Evolutionary conservation across 1,140 invertebrate species (phyloP).

Genomic region (Camponotus vicinus): DNA sequence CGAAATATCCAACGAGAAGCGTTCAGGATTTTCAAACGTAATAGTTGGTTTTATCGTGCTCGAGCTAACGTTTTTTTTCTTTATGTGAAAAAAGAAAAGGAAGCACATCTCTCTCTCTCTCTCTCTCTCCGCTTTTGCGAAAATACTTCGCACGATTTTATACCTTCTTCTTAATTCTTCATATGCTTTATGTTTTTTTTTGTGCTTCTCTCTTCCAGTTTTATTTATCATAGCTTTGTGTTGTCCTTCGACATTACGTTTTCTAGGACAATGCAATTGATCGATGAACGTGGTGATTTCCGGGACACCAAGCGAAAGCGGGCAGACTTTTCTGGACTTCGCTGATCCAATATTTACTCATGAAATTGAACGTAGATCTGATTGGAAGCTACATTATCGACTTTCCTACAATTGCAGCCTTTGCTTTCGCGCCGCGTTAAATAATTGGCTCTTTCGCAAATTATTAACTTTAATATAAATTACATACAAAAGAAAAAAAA

Average conservation of each 20-base stretch:
- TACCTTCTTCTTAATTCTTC: neutral
- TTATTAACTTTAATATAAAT: conserved; percentile 16
- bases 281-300: conserved; percentile 53
- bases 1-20: neutral
- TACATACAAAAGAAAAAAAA: neutral
- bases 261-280: conserved; percentile 55
- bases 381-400: conserved; percentile 38
- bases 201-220: neutral
- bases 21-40: conserved; percentile 15
- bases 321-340: conserved; percentile 23
- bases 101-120: no score
- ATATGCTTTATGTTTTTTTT: no score
- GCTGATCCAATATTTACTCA: conserved; percentile 53
- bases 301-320: conserved; percentile 14
- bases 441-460: conserved; percentile 34
- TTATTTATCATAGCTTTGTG: conserved; percentile 29
- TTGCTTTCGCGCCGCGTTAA: conserved; percentile 18
- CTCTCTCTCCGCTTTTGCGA: neutral
- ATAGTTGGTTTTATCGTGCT: conserved; percentile 6
- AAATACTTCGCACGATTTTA: neutral
- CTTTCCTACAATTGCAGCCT: neutral
- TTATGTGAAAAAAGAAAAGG: neutral
- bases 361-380: conserved; percentile 51
- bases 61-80: neutral
- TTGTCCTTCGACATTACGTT: conserved; percentile 19